Conservation (phyloP, 1,140 invertebrate species). For the Heliconius congener region DNA sequence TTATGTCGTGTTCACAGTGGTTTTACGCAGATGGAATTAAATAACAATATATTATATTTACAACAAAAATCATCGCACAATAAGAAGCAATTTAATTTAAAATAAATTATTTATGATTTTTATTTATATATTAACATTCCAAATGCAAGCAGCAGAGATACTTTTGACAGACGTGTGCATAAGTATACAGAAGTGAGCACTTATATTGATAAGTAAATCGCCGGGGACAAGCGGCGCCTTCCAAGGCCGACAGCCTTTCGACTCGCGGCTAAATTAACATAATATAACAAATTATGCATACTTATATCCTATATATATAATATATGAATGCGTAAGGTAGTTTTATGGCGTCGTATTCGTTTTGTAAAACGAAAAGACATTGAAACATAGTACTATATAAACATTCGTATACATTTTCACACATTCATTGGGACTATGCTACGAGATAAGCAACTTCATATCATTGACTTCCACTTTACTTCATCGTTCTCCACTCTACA, state of each 20-base stretch:
- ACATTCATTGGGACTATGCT: no score
- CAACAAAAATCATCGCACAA: not conserved
- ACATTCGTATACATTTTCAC: not conserved
- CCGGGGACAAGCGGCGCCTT: constrained; percentile 50
- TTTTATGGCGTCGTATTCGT: constrained; percentile 39
- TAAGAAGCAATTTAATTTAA: not conserved
- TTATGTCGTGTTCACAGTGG: constrained; percentile 8
- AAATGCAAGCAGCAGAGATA: not conserved
- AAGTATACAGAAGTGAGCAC: constrained; percentile 20
- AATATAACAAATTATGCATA: constrained; percentile 51
- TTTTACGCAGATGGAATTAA: constrained; percentile 5
- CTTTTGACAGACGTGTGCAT: constrained; percentile 17
- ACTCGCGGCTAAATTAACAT: constrained; percentile 60
- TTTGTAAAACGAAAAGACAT: not conserved
- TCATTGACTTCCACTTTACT: no score
- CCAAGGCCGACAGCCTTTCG: constrained; percentile 68
- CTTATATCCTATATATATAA: constrained; percentile 38
- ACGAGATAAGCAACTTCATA: no score
- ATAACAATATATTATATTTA: constrained; percentile 9
- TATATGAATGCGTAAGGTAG: constrained; percentile 43
- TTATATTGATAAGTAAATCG: constrained; percentile 34
- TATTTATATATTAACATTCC: not conserved
- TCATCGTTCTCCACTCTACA: no score
- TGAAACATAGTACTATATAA: not conserved
- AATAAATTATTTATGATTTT: not conserved